Conservation (phyloP, 2,797 vertebrate genomes). For the Cynodonichthys magdalenae region DNA sequence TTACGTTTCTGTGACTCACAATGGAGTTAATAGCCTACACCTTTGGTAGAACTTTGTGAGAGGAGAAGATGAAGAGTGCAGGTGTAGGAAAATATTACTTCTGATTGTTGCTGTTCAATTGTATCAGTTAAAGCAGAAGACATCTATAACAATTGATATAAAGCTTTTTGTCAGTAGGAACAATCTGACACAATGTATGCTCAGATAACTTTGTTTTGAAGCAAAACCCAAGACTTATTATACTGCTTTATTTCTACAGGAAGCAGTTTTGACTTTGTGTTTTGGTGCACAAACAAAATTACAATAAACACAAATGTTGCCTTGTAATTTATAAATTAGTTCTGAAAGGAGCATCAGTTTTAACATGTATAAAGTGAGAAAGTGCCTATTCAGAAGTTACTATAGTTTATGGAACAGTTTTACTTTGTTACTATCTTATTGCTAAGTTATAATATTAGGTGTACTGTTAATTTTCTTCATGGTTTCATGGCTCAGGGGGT, state of each 20-base stretch:
- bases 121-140: constrained; percentile 24
- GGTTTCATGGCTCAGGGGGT: too few relatives aligned
- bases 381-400: too few relatives aligned
- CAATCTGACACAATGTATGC: constrained; percentile 50
- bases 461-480: background rate
- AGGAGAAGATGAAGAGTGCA: constrained; percentile 5
- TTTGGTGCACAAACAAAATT: too few relatives aligned
- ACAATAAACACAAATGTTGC: too few relatives aligned
- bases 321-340: too few relatives aligned
- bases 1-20: constrained; percentile 52
- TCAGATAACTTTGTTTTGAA: constrained; percentile 24
- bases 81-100: constrained; percentile 37
- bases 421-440: too few relatives aligned
- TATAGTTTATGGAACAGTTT: too few relatives aligned
- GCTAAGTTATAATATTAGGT: too few relatives aligned
- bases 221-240: background rate
- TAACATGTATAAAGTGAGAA: too few relatives aligned
- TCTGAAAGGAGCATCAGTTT: too few relatives aligned
- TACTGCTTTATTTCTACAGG: too few relatives aligned
- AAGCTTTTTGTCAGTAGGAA: constrained; percentile 63
- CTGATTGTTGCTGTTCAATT: constrained; percentile 47
- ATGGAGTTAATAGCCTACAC: constrained; percentile 39
- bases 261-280: too few relatives aligned
- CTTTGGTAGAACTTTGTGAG: constrained; percentile 38
- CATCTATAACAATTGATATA: constrained; percentile 44